Conservation (phyloP, 2,113 vertebrate genomes). For the Misgurnus anguillicaudatus region DNA sequence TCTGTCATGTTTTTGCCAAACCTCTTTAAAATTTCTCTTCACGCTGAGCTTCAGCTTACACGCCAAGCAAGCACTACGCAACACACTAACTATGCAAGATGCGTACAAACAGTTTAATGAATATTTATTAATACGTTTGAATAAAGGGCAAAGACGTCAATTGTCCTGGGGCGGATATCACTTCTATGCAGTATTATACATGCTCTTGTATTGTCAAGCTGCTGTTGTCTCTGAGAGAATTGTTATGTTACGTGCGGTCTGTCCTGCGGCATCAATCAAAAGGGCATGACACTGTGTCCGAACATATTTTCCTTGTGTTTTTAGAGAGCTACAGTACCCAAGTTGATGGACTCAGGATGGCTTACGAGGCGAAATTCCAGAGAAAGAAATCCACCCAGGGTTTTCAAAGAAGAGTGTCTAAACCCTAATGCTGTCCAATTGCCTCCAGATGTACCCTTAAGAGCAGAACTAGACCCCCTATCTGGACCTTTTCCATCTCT, state of each 20-base stretch:
- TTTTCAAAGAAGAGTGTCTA: conserved; percentile 64
- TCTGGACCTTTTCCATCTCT: conserved; percentile 2
- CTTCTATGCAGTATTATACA: too few relatives aligned
- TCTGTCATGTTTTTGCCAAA: too few relatives aligned
- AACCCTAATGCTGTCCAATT: conserved; percentile 63
- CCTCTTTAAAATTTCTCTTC: too few relatives aligned
- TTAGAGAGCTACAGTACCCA: conserved; percentile 47
- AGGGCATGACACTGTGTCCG: conserved; percentile 4
- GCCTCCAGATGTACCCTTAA: conserved; percentile 70
- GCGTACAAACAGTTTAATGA: too few relatives aligned
- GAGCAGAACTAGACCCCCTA: conserved; percentile 3
- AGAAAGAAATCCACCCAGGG: conserved; percentile 64
- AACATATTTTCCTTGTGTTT: conserved; percentile 29
- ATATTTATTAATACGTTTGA: neutral
- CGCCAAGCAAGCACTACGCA: too few relatives aligned
- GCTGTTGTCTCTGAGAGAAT: neutral
- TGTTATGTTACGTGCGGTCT: too few relatives aligned
- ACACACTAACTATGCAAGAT: too few relatives aligned
- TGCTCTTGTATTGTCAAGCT: neutral
- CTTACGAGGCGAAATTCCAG: conserved; percentile 63
- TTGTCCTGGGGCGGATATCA: too few relatives aligned
- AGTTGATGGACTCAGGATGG: conserved; percentile 57
- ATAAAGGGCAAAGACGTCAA: neutral
- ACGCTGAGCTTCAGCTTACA: too few relatives aligned
- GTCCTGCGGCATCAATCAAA: neutral